Conservation (phyloP, 2,888 invertebrate species). For the Drosophila demipolita region DNA sequence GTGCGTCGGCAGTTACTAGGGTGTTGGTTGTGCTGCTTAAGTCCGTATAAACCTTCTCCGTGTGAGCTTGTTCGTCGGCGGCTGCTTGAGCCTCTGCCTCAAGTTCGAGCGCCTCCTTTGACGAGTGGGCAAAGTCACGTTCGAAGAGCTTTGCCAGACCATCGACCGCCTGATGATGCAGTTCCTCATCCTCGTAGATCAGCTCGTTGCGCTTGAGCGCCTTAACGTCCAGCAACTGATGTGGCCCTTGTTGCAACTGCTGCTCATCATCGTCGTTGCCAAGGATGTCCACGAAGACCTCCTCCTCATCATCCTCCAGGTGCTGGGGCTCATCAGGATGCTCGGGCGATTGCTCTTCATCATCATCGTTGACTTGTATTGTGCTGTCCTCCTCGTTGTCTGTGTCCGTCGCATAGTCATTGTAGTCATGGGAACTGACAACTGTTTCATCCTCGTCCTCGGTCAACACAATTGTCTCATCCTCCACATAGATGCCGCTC, state of each 20-base stretch:
- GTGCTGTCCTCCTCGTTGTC: constrained; percentile 49
- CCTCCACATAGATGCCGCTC: constrained; percentile 76
- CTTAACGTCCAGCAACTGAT: constrained; percentile 53
- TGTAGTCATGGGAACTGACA: constrained; percentile 83
- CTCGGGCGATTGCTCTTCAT: constrained; percentile 13
- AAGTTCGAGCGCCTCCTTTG: constrained; percentile 72
- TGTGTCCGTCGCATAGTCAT: constrained; percentile 76
- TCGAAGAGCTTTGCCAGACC: constrained; percentile 84
- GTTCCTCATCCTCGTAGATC: constrained; percentile 83
- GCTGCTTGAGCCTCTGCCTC: constrained; percentile 82
- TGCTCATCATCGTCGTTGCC: constrained; percentile 82
- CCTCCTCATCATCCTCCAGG: constrained; percentile 73
- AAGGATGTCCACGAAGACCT: constrained; percentile 83
- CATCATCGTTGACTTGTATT: constrained; percentile 82
- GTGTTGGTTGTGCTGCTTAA: constrained; percentile 34
- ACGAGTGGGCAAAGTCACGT: constrained; percentile 66
- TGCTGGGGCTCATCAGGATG: neutral
- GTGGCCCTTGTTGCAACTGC: constrained; percentile 38
- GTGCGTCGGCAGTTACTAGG: neutral
- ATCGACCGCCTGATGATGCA: constrained; percentile 84
- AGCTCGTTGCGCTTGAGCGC: constrained; percentile 82
- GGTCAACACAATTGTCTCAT: constrained; percentile 84
- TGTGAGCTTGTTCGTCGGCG: constrained; percentile 38
- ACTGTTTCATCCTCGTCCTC: constrained; percentile 83
- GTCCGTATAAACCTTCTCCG: constrained; percentile 70